Conservation (phyloP, 2,797 vertebrate genomes). For the Microctenopoma lineatum region DNA sequence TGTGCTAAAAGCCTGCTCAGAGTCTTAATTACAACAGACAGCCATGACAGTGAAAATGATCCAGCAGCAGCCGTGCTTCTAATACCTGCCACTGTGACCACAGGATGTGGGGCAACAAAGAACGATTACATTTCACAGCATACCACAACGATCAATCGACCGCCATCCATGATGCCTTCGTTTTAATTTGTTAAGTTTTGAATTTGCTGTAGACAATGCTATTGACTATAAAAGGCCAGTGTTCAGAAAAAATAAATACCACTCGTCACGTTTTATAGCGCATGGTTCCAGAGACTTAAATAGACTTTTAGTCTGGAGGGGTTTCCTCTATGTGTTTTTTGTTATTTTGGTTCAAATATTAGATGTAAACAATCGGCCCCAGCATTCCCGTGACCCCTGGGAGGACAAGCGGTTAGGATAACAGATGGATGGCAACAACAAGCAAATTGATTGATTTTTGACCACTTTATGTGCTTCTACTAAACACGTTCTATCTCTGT, state of each 20-base stretch:
- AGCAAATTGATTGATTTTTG: no score
- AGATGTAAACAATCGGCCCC: no score
- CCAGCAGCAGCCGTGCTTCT: constrained; percentile 26
- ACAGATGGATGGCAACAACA: no score
- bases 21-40: constrained; percentile 65
- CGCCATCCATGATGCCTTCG: not conserved
- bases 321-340: no score
- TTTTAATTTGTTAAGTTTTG: constrained; percentile 11
- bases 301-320: not conserved
- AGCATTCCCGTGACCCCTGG: no score
- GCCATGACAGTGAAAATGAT: constrained; percentile 55
- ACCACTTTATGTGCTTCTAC: no score
- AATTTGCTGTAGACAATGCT: not conserved
- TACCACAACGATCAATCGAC: no score
- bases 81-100: constrained; percentile 34
- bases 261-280: not conserved
- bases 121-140: constrained; percentile 19
- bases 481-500: no score
- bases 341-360: no score
- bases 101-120: constrained; percentile 23
- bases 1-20: constrained; percentile 40
- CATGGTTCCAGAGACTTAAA: not conserved
- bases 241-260: not conserved
- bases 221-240: not conserved
- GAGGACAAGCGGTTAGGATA: no score